Evolutionary conservation across 2,888 invertebrate genomes (phyloP).

Genomic region (Drosophila neonasuta): DNA sequence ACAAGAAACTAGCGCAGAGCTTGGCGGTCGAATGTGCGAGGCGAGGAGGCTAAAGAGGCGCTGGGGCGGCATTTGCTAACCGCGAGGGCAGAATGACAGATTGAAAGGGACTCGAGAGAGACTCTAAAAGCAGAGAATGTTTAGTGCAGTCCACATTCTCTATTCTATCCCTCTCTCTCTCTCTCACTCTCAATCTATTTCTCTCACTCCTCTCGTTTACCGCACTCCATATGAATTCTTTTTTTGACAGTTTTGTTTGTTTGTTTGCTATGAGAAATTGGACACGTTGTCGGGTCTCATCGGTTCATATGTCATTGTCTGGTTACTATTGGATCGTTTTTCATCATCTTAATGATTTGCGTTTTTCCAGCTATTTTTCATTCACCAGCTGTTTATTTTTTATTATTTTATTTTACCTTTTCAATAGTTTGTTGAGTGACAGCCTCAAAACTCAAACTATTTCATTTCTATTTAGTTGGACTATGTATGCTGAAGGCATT

Average conservation of each 20-base stretch:
- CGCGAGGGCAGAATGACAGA: constrained; percentile 73
- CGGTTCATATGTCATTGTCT: constrained; percentile 61
- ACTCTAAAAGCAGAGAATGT: constrained; percentile 16
- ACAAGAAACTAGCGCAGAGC: constrained; percentile 75
- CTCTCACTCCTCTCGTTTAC: background rate
- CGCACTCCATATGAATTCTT: constrained; percentile 10
- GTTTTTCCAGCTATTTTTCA: constrained; percentile 43
- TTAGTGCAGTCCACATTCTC: background rate
- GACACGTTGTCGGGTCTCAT: constrained; percentile 45
- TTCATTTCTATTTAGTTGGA: background rate
- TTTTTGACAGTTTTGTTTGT: constrained; percentile 39
- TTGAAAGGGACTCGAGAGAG: constrained; percentile 50
- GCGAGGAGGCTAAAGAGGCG: background rate
- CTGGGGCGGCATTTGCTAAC: constrained; percentile 24
- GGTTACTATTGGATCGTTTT: constrained; percentile 43
- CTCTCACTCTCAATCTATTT: background rate
- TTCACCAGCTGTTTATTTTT: constrained; percentile 1
- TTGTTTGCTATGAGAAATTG: constrained; percentile 55
- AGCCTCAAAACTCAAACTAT: background rate
- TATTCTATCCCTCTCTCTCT: background rate
- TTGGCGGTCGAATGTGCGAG: constrained; percentile 39
- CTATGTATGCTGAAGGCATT: background rate
- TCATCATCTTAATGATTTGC: constrained; percentile 62
- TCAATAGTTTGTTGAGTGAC: constrained; percentile 11
- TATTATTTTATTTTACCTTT: constrained; percentile 21